Evolutionary conservation across 2,888 invertebrate genomes (phyloP), one percentile per base, ranked within the genome.

Genomic region (Drosophila koepferae): DNA sequence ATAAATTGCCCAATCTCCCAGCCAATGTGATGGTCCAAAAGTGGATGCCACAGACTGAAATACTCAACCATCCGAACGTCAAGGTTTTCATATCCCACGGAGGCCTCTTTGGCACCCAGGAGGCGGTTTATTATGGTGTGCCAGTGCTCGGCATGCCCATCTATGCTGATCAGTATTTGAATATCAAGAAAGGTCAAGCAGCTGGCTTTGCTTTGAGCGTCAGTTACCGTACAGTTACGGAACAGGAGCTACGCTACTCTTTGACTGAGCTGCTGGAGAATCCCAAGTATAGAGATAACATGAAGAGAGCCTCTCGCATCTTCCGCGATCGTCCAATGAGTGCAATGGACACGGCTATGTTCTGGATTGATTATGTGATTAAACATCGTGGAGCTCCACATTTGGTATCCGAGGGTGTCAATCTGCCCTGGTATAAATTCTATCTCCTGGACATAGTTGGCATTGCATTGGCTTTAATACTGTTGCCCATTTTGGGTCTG

Each of bases 41-140:
- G 43, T 94, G 94, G 94, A 81, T 94, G 65, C 94, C 94, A 0
- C 94, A 94, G 77, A 91, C 89, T 41, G 94, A 94, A 74, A 91
- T 94, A 20, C 63, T 92, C 77, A 92, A 91, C 0, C 93, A 93
- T 83, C 91, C 87, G 0, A 93, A 93, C 64, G 81, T 93, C 0
- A 92, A 90, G 65, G 80, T 93, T 0, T 93, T 93, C 73, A 93
- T 93, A 16, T 88, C 92, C 0, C 93, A 93, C 28, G 93, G 93
- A 0, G 91, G 91, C 1, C 74, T 89, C 1, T 85, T 92, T 38
- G 92, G 93, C 34, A 90, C 89, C 3, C 92, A 92, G 69, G 93
- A 93, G 69, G 91, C 92, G 0, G 81, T 93, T 0, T 66, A 91
- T 48, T 77, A 90, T 40, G 92, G 91, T 3, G 91, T 93, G 0